phyloP scores from a whole-genome alignment of 2,113 vertebrate species.

The Nettapus auritus region DNA sequence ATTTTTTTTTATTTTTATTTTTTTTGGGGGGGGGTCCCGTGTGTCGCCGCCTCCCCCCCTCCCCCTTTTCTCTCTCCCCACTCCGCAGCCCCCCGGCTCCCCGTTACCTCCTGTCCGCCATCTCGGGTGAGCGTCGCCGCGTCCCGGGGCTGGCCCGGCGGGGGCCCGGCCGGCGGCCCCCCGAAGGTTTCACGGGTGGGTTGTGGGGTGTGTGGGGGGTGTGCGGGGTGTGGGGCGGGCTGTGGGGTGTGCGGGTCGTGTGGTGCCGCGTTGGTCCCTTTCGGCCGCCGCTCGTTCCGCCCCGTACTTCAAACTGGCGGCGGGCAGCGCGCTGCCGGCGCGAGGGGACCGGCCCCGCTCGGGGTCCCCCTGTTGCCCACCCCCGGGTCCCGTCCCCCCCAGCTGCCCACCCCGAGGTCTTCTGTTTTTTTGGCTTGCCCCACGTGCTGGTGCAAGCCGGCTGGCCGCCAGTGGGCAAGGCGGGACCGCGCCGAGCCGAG shows the following conservation, averaged over 20 bases:
- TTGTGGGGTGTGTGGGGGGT: too few species aligned
- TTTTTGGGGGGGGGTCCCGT: too few species aligned
- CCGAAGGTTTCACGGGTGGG: too few species aligned
- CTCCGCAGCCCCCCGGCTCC: not conserved
- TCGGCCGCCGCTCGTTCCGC: not conserved
- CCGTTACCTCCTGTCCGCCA: not conserved
- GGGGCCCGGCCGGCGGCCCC: not conserved
- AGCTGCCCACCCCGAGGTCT: not conserved
- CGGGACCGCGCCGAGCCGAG: slow-evolving; percentile 53
- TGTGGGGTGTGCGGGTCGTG: too few species aligned
- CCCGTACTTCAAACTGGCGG: not conserved
- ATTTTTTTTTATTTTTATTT: too few species aligned
- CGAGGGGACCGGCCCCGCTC: not conserved
- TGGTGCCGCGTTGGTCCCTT: not conserved
- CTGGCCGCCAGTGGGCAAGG: slow-evolving; percentile 57
- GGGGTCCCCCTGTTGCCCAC: not conserved
- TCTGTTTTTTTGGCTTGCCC: too few species aligned
- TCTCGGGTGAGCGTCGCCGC: not conserved
- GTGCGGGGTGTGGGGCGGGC: too few species aligned
- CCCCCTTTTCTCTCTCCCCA: too few species aligned
- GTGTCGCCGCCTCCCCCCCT: too few species aligned
- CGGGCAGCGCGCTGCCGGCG: not conserved
- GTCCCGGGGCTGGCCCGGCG: not conserved
- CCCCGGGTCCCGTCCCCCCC: not conserved
- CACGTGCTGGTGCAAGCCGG: not conserved